A percentile compares a stretch with the other conserved stretches of the same genome.
phyloP scores from a whole-genome alignment of 2,888 invertebrate genomes.

The Acleris laterana region DNA sequence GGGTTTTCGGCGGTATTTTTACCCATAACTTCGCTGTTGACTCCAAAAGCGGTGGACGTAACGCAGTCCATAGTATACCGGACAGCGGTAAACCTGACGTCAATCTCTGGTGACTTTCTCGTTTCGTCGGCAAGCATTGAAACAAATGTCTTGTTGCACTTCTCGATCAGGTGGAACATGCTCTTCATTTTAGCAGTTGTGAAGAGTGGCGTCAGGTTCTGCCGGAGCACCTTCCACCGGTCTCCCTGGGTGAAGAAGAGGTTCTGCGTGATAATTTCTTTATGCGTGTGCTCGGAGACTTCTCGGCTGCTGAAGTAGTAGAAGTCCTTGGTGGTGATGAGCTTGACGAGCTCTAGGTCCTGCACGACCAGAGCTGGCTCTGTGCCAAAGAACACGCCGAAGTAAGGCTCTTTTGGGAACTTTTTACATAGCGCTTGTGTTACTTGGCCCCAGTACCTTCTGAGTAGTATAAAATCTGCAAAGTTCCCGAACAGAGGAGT shows the following conservation, averaged over 20 bases:
- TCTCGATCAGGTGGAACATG: conserved; percentile 47
- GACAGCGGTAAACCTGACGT: conserved; percentile 35
- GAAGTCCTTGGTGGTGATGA: conserved; percentile 44
- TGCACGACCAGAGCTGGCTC: conserved; percentile 44
- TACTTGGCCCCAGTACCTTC: conserved; percentile 35
- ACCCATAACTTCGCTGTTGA: conserved; percentile 32
- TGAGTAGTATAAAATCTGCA: conserved; percentile 36
- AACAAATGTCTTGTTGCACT: conserved; percentile 40
- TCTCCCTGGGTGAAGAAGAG: conserved; percentile 38
- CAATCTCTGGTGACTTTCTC: conserved; percentile 33
- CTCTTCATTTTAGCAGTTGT: conserved; percentile 42
- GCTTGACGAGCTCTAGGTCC: conserved; percentile 43
- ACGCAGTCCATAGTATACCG: conserved; percentile 39
- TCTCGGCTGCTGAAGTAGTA: conserved; percentile 45
- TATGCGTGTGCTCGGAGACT: conserved; percentile 36
- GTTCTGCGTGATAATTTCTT: conserved; percentile 33
- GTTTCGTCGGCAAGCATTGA: conserved; percentile 32
- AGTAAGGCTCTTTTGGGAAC: conserved; percentile 41
- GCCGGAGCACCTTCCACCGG: conserved; percentile 44
- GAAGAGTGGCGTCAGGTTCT: conserved; percentile 44
- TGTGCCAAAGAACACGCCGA: conserved; percentile 44
- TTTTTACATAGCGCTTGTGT: conserved; percentile 40
- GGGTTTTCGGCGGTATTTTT: conserved; percentile 26
- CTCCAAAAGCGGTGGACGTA: conserved; percentile 36
- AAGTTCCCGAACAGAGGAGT: conserved; percentile 42